These are phyloP conservation scores for Reticulitermes speratus DNA, from an alignment of 1,140 invertebrate genomes.

Conservation along the genomic window DNA sequence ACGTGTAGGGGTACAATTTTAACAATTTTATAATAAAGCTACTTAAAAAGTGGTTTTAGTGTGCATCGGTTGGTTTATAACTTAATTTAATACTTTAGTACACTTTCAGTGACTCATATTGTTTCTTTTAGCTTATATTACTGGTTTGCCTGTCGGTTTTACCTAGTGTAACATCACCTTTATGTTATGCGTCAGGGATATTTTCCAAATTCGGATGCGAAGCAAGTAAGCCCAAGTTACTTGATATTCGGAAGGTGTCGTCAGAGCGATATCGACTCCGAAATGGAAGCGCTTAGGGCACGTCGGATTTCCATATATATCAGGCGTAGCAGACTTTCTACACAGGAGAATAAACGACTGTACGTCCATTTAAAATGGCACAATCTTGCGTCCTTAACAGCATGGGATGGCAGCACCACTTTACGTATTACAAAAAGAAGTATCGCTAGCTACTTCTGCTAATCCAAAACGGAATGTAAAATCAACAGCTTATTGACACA, in stretches of 20 bases:
- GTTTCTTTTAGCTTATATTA: too few species aligned
- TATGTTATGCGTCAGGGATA: background rate
- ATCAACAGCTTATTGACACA: too few species aligned
- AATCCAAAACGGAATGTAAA: too few species aligned
- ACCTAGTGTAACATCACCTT: background rate
- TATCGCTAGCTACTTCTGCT: background rate
- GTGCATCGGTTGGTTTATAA: too few species aligned
- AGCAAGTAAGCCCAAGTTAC: background rate
- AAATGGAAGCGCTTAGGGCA: conserved; percentile 4
- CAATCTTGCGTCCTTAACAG: conserved; percentile 14
- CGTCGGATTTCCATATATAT: conserved; percentile 12
- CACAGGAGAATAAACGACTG: background rate
- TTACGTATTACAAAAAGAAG: background rate
- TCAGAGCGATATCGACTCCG: background rate
- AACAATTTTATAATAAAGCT: too few species aligned
- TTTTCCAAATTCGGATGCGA: background rate
- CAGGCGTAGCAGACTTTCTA: background rate
- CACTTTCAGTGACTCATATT: too few species aligned
- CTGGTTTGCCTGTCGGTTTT: background rate
- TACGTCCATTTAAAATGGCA: background rate
- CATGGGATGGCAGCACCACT: background rate
- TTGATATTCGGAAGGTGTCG: background rate
- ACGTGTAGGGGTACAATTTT: too few species aligned
- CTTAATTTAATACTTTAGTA: too few species aligned
- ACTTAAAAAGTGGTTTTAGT: too few species aligned